Percentiles rank a stretch among this genome's conserved stretches.
Evolutionary conservation across 2,888 invertebrate genomes (phyloP).

Genomic region (Theristus sp.): DNA sequence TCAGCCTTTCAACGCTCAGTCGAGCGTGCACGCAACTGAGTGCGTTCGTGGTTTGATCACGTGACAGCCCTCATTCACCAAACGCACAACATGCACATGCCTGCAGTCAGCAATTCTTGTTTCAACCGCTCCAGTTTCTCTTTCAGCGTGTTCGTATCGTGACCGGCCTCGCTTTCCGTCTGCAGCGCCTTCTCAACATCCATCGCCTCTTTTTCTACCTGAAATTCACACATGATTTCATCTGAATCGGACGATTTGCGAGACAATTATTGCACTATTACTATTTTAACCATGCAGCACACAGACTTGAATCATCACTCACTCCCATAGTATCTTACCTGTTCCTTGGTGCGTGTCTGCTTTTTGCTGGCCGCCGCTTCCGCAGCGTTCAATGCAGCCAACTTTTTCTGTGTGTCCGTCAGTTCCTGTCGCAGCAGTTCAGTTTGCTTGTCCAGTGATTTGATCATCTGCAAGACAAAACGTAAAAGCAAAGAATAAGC

Average conservation of each 20-base stretch:
- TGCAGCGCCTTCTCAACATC: conserved; percentile 30
- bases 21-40: too few species aligned
- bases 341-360: not conserved
- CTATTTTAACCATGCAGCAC: not conserved
- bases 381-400: conserved; percentile 21
- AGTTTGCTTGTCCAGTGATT: conserved; percentile 60
- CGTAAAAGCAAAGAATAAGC: not conserved
- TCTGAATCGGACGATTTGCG: not conserved
- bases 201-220: conserved; percentile 19
- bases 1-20: too few species aligned
- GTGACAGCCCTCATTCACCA: too few species aligned
- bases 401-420: conserved; percentile 10
- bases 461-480: conserved; percentile 34
- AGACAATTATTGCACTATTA: too few species aligned
- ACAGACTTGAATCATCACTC: not conserved
- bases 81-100: too few species aligned
- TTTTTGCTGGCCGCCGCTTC: conserved; percentile 11
- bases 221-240: not conserved
- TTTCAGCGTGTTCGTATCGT: conserved; percentile 60
- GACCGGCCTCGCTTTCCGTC: conserved; percentile 40
- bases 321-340: not conserved
- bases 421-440: conserved; percentile 52
- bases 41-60: too few species aligned
- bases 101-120: not conserved
- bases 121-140: conserved; percentile 56